Evolutionary conservation across 2,888 invertebrate genomes (phyloP).

Genomic region (Polyploca ridens): DNA sequence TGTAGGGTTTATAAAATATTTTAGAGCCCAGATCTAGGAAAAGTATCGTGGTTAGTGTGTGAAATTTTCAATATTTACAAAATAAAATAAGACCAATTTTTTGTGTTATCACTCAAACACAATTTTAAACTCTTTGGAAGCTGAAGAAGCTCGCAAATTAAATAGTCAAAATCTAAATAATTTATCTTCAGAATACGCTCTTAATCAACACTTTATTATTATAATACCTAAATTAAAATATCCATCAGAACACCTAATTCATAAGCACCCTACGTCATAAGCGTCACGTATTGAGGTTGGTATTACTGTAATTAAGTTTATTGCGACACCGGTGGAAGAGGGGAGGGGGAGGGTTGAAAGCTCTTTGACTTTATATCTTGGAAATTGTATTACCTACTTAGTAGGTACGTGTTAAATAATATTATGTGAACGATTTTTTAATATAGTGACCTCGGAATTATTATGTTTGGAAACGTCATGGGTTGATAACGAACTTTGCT

Average conservation of each 20-base stretch:
- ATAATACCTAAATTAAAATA: background rate
- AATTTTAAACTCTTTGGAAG: no score
- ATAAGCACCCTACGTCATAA: constrained; percentile 45
- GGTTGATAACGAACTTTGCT: background rate
- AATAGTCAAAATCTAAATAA: no score
- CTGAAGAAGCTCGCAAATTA: no score
- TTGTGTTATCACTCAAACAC: no score
- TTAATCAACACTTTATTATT: no score
- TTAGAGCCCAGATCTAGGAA: no score
- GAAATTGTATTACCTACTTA: constrained; percentile 72
- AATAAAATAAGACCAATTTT: no score
- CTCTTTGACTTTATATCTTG: constrained; percentile 76
- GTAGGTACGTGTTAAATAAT: constrained; percentile 46
- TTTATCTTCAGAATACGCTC: no score
- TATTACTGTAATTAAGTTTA: constrained; percentile 80
- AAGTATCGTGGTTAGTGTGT: no score
- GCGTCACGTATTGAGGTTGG: constrained; percentile 69
- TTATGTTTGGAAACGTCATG: background rate
- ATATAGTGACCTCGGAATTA: constrained; percentile 15
- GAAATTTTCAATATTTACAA: no score
- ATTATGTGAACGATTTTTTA: constrained; percentile 26
- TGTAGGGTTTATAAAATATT: no score
- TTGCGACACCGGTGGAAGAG: constrained; percentile 53
- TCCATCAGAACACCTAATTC: constrained; percentile 12
- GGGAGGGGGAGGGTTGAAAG: constrained; percentile 29